phyloP scores from a whole-genome alignment of 1,140 invertebrate species.

The Drosophila kanapiae region DNA sequence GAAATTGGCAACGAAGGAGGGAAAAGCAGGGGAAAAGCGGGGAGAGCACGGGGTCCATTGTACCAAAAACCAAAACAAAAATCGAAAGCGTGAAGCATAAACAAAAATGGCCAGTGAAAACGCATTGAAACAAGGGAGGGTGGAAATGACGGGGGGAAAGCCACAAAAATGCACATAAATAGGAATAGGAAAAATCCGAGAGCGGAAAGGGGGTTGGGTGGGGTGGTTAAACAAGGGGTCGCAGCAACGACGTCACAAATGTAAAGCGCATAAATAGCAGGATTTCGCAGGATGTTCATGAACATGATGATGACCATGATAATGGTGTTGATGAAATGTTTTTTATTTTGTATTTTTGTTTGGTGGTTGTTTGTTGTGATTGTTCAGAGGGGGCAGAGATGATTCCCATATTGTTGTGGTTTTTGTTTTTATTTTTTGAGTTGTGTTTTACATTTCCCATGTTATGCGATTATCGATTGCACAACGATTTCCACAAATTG shows the following conservation, averaged over 20 bases:
- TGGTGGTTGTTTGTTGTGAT: slow-evolving; percentile 60
- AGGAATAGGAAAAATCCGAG: slow-evolving; percentile 44
- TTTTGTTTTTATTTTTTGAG: slow-evolving; percentile 43
- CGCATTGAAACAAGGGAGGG: slow-evolving; percentile 56
- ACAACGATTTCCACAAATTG: slow-evolving; percentile 48
- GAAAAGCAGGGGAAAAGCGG: not conserved
- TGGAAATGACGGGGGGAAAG: slow-evolving; percentile 38
- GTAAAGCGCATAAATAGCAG: slow-evolving; percentile 78
- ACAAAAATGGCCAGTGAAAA: slow-evolving; percentile 66
- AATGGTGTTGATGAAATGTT: slow-evolving; percentile 59
- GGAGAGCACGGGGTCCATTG: slow-evolving; percentile 3
- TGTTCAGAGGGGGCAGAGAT: slow-evolving; percentile 16
- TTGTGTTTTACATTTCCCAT: slow-evolving; percentile 37
- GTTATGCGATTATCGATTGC: slow-evolving; percentile 51
- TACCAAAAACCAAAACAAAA: slow-evolving; percentile 62
- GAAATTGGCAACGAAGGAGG: slow-evolving; percentile 68
- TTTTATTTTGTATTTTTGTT: slow-evolving; percentile 34
- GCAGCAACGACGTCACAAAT: slow-evolving; percentile 66
- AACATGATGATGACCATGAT: slow-evolving; percentile 54
- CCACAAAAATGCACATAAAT: slow-evolving; percentile 82
- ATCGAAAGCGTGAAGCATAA: slow-evolving; percentile 81
- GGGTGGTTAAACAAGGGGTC: slow-evolving; percentile 2
- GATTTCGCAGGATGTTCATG: slow-evolving; percentile 74
- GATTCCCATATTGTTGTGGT: slow-evolving; percentile 47
- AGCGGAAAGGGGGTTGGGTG: not conserved